A percentile compares a stretch with the other conserved stretches of the same genome.
Evolutionary conservation across 2,888 invertebrate species (phyloP).

Genomic region (Machimus rusticus): DNA sequence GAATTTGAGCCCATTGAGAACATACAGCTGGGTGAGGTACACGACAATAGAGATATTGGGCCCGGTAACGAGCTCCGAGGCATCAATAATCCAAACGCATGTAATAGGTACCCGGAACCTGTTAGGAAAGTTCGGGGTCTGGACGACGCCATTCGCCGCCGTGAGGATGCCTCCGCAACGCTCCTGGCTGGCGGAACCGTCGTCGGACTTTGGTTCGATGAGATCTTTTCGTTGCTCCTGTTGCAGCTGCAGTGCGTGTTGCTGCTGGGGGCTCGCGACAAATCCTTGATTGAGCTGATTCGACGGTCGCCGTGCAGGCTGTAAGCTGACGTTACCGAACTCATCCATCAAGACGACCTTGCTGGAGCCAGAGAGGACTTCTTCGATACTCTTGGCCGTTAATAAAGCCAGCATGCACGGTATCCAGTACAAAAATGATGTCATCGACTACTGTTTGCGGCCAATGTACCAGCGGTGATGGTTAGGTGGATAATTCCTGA

Average conservation of each 20-base stretch:
- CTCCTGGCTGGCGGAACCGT: slow-evolving; percentile 42
- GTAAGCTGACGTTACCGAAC: slow-evolving; percentile 7
- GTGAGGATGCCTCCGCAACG: slow-evolving; percentile 74
- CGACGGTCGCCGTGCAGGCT: slow-evolving; percentile 12
- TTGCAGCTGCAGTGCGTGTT: slow-evolving; percentile 26
- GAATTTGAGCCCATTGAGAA: slow-evolving; percentile 78
- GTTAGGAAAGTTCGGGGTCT: slow-evolving; percentile 85
- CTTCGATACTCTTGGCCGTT: slow-evolving; percentile 50
- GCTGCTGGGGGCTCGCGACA: slow-evolving; percentile 39
- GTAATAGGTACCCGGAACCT: slow-evolving; percentile 82
- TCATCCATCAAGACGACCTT: slow-evolving; percentile 43
- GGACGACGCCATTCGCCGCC: slow-evolving; percentile 73
- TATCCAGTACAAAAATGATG: slow-evolving; percentile 51
- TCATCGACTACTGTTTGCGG: slow-evolving; percentile 51
- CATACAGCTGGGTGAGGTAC: slow-evolving; percentile 88
- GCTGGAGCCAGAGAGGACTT: slow-evolving; percentile 43
- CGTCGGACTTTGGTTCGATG: background rate
- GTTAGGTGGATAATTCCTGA: slow-evolving; percentile 19
- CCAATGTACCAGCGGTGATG: slow-evolving; percentile 39
- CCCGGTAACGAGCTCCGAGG: slow-evolving; percentile 68
- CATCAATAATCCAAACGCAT: slow-evolving; percentile 88
- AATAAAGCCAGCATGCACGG: slow-evolving; percentile 51
- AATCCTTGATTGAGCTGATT: slow-evolving; percentile 5
- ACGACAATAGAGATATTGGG: slow-evolving; percentile 78
- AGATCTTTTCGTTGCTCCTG: background rate